Evolutionary conservation across 2,797 vertebrate genomes (phyloP), one percentile per base, ranked within the genome.

Genomic region (Molothrus ater): DNA sequence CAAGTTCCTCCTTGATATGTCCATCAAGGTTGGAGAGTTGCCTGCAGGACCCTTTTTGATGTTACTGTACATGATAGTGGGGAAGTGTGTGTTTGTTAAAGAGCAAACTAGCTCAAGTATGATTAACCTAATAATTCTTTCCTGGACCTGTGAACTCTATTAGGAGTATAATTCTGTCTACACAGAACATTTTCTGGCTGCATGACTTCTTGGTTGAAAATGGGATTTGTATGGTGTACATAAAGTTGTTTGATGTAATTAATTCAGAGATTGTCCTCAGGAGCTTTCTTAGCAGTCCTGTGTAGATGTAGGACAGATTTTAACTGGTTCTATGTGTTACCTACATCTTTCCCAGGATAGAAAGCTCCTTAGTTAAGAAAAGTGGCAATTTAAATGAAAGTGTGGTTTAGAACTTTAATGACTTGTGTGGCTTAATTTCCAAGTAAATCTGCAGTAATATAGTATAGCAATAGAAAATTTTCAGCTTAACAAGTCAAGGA

Each of bases 61-160:
- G n/a, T 50, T 69, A 59, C 31, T 21, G n/a, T 54, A 7, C 7
- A 2, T 73, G 61, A 2, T 5, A 56, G 57, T 0, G 0, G 59
- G 43, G 45, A 79, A 81, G 22, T 7, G n/a, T 9, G 2, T 61
- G 29, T 22, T 64, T 68, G 56, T 68, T 69, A 53, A 45, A 72
- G 76, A 80, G 9, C 25, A 78, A 13, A 34, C 32, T 69, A 51
- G 13, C 65, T 94, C 59, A 75, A 31, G 21, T 81, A 18, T 74
- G 34, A 74, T 69, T 47, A 51, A 61, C 48, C 31, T 75, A 38
- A 12, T 64, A 70, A 65, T 84, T 84, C 34, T 63, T 17, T 86
- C 31, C 24, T 54, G 51, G 32, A 50, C 22, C 61, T 74, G 50
- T 70, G 73, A 80, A 69, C 61, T 80, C 53, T 72, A 4, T 51